Base-by-base conservation (phyloP, 2,888 invertebrate genomes). In the Pachycephus smyrnensis region DNA sequence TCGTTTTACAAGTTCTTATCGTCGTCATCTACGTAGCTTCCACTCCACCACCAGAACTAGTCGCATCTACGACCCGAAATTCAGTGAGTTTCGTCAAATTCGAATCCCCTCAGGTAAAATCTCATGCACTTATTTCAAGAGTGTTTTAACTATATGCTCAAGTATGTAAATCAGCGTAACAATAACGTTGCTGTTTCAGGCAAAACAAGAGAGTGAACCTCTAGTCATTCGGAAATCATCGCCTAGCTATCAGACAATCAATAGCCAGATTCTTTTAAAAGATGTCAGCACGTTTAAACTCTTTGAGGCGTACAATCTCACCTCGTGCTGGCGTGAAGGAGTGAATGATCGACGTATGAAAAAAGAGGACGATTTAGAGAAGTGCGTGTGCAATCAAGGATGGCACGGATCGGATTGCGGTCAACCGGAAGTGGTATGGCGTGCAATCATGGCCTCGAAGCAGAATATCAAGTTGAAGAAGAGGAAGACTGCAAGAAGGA, bases 341-440 rank as follows among this genome's bases (percentile, higher is more conserved):
- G 84, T 90, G 31, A 85, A 90, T 79, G 85, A 87, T 12, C 83
- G 76, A n/a, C 84, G 86, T 69, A 90, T 88, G 87, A 80, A 81
- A n/a, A 81, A 78, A 4, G 85, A 83, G 3, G 80, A 83, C 90
- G 23, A n/a, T 12, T 30, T 33, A 6, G 82, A 87, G 33, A 88
- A 85, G 84, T 95, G 95, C 83, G 90, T 92, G 30, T 95, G 95
- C 86, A 90, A 92, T 76, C 92, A 91, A n/a, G 94, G 94, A 40
- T 95, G 94, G 94, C 95, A 95, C 87, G 94, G 95, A 2, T 91
- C 92, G 12, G 94, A 95, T 84, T 95, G 95, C 86, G 94, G 94
- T 1, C 94, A 94, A 84, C 94, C 95, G 4, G 95, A 95, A 89
- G 94, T 95, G 12, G 93, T 94, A 23, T 95, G 95, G 94, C 92